These are phyloP conservation scores for Amyelois transitella DNA, from an alignment of 1,140 invertebrate genomes.

Conservation along the genomic window DNA sequence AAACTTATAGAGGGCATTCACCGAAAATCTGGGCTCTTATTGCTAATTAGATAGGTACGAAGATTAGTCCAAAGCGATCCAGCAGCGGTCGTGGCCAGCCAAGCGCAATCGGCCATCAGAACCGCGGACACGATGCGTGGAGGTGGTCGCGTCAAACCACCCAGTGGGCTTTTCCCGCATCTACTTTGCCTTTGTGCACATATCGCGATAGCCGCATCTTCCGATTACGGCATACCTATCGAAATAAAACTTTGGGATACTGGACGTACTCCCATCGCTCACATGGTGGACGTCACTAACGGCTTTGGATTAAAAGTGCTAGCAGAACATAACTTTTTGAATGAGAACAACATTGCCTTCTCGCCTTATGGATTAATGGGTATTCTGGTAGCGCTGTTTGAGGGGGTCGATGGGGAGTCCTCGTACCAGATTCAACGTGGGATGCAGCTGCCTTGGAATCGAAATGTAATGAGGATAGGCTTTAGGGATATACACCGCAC, in stretches of 20 bases:
- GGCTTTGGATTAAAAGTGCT: constrained; percentile 82
- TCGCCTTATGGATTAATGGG: constrained; percentile 86
- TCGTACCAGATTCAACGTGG: constrained; percentile 80
- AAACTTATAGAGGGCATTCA: constrained; percentile 46
- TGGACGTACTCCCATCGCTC: constrained; percentile 76
- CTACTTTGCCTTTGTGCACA: constrained; percentile 24
- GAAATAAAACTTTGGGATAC: constrained; percentile 62
- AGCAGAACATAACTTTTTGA: constrained; percentile 78
- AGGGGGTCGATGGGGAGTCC: constrained; percentile 82
- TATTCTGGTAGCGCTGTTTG: constrained; percentile 84
- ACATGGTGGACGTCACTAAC: constrained; percentile 87
- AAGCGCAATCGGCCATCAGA: constrained; percentile 35
- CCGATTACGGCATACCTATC: constrained; percentile 50
- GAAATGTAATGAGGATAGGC: constrained; percentile 82
- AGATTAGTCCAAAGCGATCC: constrained; percentile 30
- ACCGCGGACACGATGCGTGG: constrained; percentile 41
- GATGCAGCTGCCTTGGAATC: constrained; percentile 80
- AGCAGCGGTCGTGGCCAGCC: constrained; percentile 25
- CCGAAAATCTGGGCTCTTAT: constrained; percentile 37
- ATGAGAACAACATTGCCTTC: constrained; percentile 88
- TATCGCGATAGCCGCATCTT: constrained; percentile 11
- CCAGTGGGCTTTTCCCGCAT: constrained; percentile 14
- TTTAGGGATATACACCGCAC: constrained; percentile 86
- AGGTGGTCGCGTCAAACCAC: constrained; percentile 32
- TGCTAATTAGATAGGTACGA: constrained; percentile 44